A percentile compares a stretch with the other conserved stretches of the same genome.
phyloP scores from a whole-genome alignment of 2,113 vertebrate species.

The Trogon melanurus region DNA sequence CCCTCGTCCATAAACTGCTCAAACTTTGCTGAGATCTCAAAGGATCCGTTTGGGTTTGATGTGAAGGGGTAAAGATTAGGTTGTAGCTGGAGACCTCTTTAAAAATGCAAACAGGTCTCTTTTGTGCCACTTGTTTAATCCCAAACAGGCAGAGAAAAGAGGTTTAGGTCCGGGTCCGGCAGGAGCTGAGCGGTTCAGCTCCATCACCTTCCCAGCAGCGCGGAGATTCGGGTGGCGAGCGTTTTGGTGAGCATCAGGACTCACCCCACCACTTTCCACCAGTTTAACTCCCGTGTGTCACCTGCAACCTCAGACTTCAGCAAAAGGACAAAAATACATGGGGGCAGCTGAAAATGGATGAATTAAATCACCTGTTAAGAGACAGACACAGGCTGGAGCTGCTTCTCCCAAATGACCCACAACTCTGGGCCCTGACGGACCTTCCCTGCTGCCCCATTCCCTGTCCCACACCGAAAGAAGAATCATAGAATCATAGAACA shows the following conservation, averaged over 20 bases:
- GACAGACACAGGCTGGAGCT: not conserved
- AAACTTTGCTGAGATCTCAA: not conserved
- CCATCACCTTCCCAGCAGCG: not conserved
- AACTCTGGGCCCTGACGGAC: accelerated
- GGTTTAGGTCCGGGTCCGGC: not conserved
- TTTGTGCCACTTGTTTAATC: too few relatives aligned
- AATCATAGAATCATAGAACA: too few relatives aligned
- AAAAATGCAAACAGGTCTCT: not conserved
- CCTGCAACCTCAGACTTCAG: not conserved
- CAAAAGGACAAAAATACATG: not conserved
- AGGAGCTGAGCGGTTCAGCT: not conserved
- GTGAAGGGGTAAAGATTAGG: not conserved
- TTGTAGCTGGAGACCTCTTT: not conserved
- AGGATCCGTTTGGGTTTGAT: not conserved
- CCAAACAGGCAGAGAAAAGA: not conserved
- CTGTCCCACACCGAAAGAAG: not conserved
- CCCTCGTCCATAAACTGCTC: not conserved
- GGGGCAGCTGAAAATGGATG: accelerated
- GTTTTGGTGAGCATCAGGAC: not conserved
- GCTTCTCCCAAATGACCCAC: not conserved
- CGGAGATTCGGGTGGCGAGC: not conserved
- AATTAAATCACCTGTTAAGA: accelerated
- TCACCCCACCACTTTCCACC: not conserved
- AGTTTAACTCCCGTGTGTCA: not conserved
- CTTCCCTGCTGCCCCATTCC: not conserved